Evolutionary conservation across 2,797 vertebrate genomes (phyloP), one percentile per base, ranked within the genome.

Genomic region (Dipus sagitta): DNA sequence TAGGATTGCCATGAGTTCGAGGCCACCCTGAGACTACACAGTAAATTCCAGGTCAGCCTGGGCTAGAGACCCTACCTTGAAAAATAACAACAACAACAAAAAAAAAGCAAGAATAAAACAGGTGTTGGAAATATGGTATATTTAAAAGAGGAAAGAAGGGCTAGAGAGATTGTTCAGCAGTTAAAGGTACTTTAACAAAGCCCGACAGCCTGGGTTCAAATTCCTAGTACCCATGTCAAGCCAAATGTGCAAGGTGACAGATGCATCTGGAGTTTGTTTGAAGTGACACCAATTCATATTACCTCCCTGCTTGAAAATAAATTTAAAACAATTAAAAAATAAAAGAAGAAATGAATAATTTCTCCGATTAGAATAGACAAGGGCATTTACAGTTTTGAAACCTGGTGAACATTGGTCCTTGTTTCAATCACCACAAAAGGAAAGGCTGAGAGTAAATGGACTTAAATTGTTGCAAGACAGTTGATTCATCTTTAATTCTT

Each of bases 61-160:
- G 38, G 38, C 38, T 38, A 38, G 3, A 38, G 38, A 38, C 38
- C 38, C 38, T 38, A 38, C 6, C 38, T 38, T 38, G 38, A 38
- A 38, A 38, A 38, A 38, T 38, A 38, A 38, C 38, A 38, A 38
- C 38, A 38, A n/a, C n/a, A n/a, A n/a, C n/a, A n/a, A n/a, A 65
- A 64, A 28, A 93, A 74, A 21, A 88, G n/a, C 42, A 90, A 62
- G 34, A 58, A 88, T 62, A 71, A 70, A 70, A 81, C 24, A 88
- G 65, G 7, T 74, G 11, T 65, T 86, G 72, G 74, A 88, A 88
- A 76, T 62, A 68, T 47, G 78, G 30, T 67, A n/a, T 86, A 9
- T n/a, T 65, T 90, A 12, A 30, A 38, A 76, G 79, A 62, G 58
- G 10, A 38, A 38, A 38, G 38, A 38, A 38, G 38, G 38, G 38